phyloP scores from a whole-genome alignment of 2,888 invertebrate species.

The Xiphydria camelus region DNA sequence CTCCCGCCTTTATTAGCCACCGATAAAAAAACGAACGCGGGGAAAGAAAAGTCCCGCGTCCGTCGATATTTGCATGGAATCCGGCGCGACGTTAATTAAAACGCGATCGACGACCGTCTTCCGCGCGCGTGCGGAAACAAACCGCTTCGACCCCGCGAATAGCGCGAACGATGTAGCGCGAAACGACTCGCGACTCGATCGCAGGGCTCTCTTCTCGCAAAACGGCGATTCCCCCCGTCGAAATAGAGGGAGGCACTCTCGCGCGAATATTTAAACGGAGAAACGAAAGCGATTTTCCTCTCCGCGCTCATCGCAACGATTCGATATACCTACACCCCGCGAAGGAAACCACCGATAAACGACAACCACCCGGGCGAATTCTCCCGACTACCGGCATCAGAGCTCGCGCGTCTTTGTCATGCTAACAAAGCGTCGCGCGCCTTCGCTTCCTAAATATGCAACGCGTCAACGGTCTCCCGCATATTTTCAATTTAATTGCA shows the following conservation, averaged over 20 bases:
- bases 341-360: too few relatives aligned
- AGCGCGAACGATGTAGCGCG: too few relatives aligned
- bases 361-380: too few relatives aligned
- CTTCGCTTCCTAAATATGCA: constrained; percentile 50
- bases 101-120: constrained; percentile 36
- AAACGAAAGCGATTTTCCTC: too few relatives aligned
- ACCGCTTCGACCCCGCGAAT: too few relatives aligned
- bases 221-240: too few relatives aligned
- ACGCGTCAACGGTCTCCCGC: constrained; percentile 31
- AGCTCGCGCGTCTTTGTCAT: constrained; percentile 55
- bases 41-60: neutral
- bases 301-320: too few relatives aligned
- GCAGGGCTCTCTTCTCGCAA: too few relatives aligned
- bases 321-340: too few relatives aligned
- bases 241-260: too few relatives aligned
- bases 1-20: constrained; percentile 1
- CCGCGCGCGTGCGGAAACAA: constrained; percentile 21
- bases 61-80: neutral
- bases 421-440: constrained; percentile 52
- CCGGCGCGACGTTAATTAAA: constrained; percentile 36
- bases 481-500: constrained; percentile 57
- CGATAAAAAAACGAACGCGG: neutral
- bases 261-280: too few relatives aligned
- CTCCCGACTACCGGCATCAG: constrained; percentile 18
- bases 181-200: too few relatives aligned